These are phyloP conservation scores for Mizuhopecten yessoensis DNA, from an alignment of 1,140 invertebrate species.

Conservation along the genomic window DNA sequence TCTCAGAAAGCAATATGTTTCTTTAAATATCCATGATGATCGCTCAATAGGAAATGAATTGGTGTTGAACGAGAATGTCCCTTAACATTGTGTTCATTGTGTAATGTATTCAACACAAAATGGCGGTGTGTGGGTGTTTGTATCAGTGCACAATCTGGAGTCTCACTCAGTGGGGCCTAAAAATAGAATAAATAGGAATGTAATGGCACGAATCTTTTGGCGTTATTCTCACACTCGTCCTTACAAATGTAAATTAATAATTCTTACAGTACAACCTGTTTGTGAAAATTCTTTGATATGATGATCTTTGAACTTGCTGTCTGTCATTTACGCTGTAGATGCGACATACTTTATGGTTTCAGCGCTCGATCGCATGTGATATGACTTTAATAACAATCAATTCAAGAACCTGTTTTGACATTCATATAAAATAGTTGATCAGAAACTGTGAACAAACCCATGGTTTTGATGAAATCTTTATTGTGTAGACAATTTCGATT, in stretches of 20 bases:
- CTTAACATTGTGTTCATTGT: not conserved
- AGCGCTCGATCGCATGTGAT: too few relatives aligned
- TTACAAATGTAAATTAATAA: not conserved
- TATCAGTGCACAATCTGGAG: not conserved
- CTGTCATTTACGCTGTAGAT: too few relatives aligned
- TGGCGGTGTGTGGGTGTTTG: not conserved
- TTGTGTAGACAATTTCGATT: too few relatives aligned
- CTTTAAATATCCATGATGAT: not conserved
- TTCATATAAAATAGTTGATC: too few relatives aligned
- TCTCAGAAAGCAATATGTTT: not conserved
- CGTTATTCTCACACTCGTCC: too few relatives aligned
- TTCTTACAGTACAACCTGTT: not conserved
- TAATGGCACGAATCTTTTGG: not conserved
- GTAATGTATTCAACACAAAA: not conserved
- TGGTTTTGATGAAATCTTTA: too few relatives aligned
- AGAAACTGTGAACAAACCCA: too few relatives aligned
- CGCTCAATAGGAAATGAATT: not conserved
- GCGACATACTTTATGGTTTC: too few relatives aligned
- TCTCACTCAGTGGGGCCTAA: too few relatives aligned
- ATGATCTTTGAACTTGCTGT: not conserved
- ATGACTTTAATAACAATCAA: too few relatives aligned
- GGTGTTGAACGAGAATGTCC: not conserved
- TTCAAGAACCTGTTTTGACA: too few relatives aligned
- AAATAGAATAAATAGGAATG: not conserved
- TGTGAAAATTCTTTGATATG: not conserved